Conservation (phyloP, 2,888 invertebrate genomes). For the Lasioglossum marginatum region DNA sequence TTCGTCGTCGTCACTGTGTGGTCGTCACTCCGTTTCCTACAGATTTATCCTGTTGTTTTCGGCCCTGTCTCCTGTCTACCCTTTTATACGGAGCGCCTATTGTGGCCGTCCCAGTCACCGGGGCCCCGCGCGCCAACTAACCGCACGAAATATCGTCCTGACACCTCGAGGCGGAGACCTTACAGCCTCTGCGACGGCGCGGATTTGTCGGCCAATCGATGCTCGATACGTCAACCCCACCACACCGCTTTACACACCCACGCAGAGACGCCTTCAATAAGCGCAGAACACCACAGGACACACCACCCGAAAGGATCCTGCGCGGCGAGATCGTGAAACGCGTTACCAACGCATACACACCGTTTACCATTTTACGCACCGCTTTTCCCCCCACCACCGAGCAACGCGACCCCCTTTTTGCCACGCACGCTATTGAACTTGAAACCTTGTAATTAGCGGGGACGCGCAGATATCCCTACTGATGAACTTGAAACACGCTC, state of each 20-base stretch:
- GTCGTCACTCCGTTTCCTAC: constrained; percentile 64
- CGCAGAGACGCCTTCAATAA: background rate
- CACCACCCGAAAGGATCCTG: background rate
- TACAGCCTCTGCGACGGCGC: constrained; percentile 69
- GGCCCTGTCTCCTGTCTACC: constrained; percentile 64
- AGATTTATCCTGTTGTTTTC: constrained; percentile 52
- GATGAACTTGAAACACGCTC: constrained; percentile 30
- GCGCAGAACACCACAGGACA: background rate
- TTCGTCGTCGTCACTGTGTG: constrained; percentile 65
- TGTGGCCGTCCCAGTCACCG: constrained; percentile 82
- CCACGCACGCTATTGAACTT: constrained; percentile 53
- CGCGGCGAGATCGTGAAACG: background rate
- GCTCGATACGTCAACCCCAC: constrained; percentile 10
- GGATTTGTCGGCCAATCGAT: constrained; percentile 56
- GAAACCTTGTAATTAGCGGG: constrained; percentile 53
- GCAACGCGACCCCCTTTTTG: constrained; percentile 6
- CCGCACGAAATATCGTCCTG: constrained; percentile 79
- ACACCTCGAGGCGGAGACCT: constrained; percentile 62
- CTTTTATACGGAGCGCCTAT: constrained; percentile 69
- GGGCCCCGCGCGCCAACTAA: constrained; percentile 85
- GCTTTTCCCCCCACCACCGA: background rate
- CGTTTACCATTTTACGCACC: background rate
- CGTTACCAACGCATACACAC: background rate
- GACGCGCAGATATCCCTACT: constrained; percentile 15
- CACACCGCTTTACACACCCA: background rate